Evolutionary conservation across 2,797 vertebrate species (phyloP).

Genomic region (Eulemur mongoz): DNA sequence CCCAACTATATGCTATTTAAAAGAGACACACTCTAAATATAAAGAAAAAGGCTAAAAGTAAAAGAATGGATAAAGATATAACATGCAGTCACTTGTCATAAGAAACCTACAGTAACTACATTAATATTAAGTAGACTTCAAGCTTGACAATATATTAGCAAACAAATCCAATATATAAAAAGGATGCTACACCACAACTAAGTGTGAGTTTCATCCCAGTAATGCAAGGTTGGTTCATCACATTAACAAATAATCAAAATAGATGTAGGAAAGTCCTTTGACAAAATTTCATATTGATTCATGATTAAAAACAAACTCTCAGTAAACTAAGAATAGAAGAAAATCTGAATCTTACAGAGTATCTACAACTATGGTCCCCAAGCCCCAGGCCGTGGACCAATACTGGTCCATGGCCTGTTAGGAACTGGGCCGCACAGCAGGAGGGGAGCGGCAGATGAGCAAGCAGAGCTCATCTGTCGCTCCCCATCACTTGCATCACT

Average conservation of each 20-base stretch:
- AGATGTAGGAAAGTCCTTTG: neutral
- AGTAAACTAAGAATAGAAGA: neutral
- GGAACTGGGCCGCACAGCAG: no score
- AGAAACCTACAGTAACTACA: neutral
- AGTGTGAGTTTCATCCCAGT: neutral
- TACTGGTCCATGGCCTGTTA: no score
- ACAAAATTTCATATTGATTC: neutral
- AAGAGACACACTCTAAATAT: neutral
- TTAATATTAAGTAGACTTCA: neutral
- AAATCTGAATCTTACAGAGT: neutral
- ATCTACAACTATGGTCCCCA: neutral
- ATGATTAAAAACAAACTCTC: neutral
- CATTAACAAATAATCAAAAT: neutral
- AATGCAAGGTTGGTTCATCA: neutral
- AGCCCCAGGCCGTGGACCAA: fast-evolving
- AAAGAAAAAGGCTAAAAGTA: neutral
- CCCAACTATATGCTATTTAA: neutral
- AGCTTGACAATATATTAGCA: neutral
- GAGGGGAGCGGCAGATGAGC: no score
- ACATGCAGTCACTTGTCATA: neutral
- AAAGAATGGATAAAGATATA: neutral
- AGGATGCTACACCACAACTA: neutral
- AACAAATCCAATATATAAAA: neutral
- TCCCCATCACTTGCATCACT: no score
- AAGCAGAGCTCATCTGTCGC: no score